phyloP scores from a whole-genome alignment of 2,797 vertebrate species.

The Clarias laeviceps region DNA sequence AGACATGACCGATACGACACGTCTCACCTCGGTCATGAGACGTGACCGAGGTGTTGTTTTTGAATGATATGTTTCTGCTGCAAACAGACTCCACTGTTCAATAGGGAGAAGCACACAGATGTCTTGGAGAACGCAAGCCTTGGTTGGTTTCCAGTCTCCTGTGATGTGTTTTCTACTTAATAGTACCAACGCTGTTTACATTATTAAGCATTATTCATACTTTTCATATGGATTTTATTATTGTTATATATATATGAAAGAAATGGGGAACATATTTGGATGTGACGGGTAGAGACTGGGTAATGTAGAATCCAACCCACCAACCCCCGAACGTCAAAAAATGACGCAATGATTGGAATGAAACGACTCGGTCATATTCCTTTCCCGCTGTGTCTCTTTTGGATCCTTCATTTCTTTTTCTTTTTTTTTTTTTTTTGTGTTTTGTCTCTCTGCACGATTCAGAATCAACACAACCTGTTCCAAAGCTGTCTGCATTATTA shows the following conservation, averaged over 20 bases:
- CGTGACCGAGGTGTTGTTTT: slow-evolving; percentile 25
- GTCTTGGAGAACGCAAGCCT: slow-evolving; percentile 11
- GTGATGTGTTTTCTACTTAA: background rate
- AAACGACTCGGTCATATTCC: background rate
- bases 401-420: background rate
- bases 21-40: too few relatives aligned
- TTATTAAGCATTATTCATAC: background rate
- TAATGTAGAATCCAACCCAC: background rate
- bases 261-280: too few relatives aligned
- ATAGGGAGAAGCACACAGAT: slow-evolving; percentile 1
- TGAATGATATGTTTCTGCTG: background rate
- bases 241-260: too few relatives aligned
- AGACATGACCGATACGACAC: background rate
- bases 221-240: background rate
- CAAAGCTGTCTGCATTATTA: slow-evolving; percentile 53
- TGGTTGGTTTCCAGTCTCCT: slow-evolving; percentile 1
- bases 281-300: background rate
- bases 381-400: background rate
- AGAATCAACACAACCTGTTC: slow-evolving; percentile 46
- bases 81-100: background rate
- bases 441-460: background rate
- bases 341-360: background rate
- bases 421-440: background rate
- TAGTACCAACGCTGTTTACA: background rate
- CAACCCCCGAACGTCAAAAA: background rate